Evolutionary conservation across 1,140 invertebrate genomes (phyloP).

Genomic region (Tenebrio molitor): DNA sequence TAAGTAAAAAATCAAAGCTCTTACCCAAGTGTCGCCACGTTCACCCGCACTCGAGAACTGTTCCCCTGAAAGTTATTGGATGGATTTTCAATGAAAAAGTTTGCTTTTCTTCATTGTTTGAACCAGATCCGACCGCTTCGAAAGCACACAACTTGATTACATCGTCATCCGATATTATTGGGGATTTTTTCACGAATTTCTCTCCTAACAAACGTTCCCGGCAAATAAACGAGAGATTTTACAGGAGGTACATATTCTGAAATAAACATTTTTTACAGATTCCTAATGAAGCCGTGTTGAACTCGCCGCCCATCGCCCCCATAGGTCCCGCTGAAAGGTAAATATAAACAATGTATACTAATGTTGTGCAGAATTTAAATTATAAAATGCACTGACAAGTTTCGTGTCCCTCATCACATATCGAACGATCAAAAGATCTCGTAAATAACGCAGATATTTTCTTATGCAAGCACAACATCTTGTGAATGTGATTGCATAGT

Average conservation of each 20-base stretch:
- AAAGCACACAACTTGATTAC: constrained; percentile 20
- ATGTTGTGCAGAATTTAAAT: neutral
- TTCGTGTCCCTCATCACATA: too few relatives aligned
- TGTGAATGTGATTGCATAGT: too few relatives aligned
- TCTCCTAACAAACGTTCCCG: neutral
- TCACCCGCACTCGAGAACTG: constrained; percentile 17
- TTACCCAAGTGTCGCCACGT: neutral
- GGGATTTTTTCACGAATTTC: neutral
- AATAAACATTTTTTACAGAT: constrained; percentile 58
- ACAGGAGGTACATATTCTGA: neutral
- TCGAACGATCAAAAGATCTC: too few relatives aligned
- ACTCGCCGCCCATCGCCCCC: constrained; percentile 52
- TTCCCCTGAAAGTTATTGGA: neutral
- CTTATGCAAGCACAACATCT: too few relatives aligned
- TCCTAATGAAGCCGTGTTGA: constrained; percentile 59
- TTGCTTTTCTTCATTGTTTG: constrained; percentile 9
- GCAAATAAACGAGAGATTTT: neutral
- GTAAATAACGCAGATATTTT: too few relatives aligned
- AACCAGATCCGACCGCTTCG: constrained; percentile 33
- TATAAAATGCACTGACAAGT: neutral
- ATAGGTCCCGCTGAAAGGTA: constrained; percentile 58
- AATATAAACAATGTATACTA: constrained; percentile 45
- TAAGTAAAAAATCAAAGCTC: constrained; percentile 66
- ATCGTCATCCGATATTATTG: neutral
- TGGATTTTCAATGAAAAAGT: constrained; percentile 29